phyloP scores from a whole-genome alignment of 2,797 vertebrate species.

The Kryptolebias ocellatus region DNA sequence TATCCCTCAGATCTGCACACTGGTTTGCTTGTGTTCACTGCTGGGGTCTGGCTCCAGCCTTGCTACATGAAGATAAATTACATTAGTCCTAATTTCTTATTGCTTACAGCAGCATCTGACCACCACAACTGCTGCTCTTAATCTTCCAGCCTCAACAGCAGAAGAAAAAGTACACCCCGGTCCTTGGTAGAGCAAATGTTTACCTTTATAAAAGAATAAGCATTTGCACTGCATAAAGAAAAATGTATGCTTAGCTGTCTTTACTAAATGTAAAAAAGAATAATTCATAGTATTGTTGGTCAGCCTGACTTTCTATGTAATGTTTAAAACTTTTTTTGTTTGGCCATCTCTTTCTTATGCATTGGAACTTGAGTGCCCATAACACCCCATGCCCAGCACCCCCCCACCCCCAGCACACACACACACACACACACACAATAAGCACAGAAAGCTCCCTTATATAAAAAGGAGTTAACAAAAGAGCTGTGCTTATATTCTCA shows the following conservation, averaged over 20 bases:
- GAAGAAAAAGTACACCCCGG: conserved; percentile 8
- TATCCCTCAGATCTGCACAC: neutral
- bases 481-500: too few species aligned
- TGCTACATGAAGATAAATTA: conserved; percentile 30
- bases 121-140: conserved; percentile 20
- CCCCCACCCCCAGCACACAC: too few species aligned
- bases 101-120: conserved; percentile 21
- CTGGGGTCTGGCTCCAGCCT: conserved; percentile 17
- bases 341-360: conserved; percentile 16
- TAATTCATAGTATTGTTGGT: conserved; percentile 1
- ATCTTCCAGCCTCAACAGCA: conserved; percentile 15
- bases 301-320: neutral
- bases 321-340: conserved; percentile 1
- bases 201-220: neutral
- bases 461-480: too few species aligned
- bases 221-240: neutral
- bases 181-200: neutral
- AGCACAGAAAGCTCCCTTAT: too few species aligned
- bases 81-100: conserved; percentile 50
- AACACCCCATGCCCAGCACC: too few species aligned
- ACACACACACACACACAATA: too few species aligned
- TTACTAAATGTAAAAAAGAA: neutral
- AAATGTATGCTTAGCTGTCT: neutral
- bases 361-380: neutral
- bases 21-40: neutral